Evolutionary conservation across 2,888 invertebrate species (phyloP), one percentile per base, ranked within the genome.

Genomic region (Eurytoma adleriae): DNA sequence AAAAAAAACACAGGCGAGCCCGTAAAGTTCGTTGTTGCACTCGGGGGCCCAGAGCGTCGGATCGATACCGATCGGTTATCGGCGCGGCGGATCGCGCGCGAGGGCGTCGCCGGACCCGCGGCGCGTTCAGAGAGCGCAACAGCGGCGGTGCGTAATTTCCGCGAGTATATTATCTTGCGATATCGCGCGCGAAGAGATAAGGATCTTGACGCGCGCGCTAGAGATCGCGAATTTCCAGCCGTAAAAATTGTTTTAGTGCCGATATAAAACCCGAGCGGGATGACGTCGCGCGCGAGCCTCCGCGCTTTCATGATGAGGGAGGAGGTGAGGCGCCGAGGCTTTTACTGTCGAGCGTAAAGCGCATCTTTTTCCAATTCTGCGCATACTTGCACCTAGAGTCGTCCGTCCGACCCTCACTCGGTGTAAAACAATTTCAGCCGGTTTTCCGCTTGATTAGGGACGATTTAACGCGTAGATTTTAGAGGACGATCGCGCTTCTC

Each of bases 1-100:
- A 7, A 3, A 30, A 30, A 30, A 30, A 30, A 30, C 1, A 10
- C 7, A 13, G 52, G 78, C 78, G 81, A 66, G 82, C 64, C 78
- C 80, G 79, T 84, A 83, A 85, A 84, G 83, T 83, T 84, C 80
- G 40, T 76, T 81, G 57, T 67, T 77, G 30, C 30, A 79, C 80
- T 82, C 79, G 79, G 52, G 52, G 77, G 78, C 68, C 77, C 16
- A 62, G 27, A 69, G 56, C 56, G 56, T 30, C 24, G 62, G 48
- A n/a, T 69, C 54, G 79, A 79, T 79, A 79, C 64, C 74, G 66
- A 79, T 79, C 79, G 64, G 68, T 66, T 78, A 78, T 78, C 78
- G 73, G 68, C 12, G 40, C 27, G 54, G 61, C n/a, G 68, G 48
- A 79, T 79, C 78, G 68, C 56, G 24, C 16, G 24, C 68, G 62